Percentiles rank a stretch among this genome's conserved stretches.
These are phyloP conservation scores for Dicerorhinus sumatrensis DNA, from an alignment of 2,113 vertebrate genomes.

Conservation along the genomic window DNA sequence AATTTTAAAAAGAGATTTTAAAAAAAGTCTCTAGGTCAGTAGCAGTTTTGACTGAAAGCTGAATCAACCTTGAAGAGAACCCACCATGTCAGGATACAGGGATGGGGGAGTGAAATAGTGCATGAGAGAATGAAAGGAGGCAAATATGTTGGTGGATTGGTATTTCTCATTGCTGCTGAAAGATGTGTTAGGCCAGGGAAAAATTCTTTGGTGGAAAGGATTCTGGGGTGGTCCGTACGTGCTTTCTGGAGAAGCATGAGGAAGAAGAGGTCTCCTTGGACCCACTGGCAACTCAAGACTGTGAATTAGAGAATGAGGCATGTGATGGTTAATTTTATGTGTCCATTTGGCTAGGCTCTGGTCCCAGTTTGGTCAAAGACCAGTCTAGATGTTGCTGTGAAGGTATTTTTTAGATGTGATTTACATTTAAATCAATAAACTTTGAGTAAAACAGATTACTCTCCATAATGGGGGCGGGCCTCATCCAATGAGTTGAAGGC, in stretches of 20 bases:
- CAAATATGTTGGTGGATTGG: background rate
- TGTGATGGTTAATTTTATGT: background rate
- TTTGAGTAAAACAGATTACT: background rate
- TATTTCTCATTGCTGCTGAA: background rate
- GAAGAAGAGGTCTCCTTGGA: background rate
- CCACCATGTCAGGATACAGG: background rate
- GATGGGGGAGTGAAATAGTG: background rate
- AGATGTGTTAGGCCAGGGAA: background rate
- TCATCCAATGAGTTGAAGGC: background rate
- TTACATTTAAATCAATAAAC: background rate
- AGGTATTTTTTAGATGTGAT: background rate
- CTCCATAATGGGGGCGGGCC: background rate
- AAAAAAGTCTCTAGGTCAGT: background rate
- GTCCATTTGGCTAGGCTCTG: background rate
- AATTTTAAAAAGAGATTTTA: background rate
- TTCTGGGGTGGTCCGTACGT: background rate
- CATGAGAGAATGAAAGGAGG: background rate
- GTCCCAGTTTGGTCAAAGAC: background rate
- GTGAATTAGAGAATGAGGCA: background rate
- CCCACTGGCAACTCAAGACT: background rate
- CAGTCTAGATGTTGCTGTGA: background rate
- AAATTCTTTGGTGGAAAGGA: background rate
- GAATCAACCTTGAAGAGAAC: background rate
- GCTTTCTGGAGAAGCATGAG: background rate
- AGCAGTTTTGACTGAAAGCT: background rate